Conservation (phyloP, 2,113 vertebrate genomes). For the Columba livia region DNA sequence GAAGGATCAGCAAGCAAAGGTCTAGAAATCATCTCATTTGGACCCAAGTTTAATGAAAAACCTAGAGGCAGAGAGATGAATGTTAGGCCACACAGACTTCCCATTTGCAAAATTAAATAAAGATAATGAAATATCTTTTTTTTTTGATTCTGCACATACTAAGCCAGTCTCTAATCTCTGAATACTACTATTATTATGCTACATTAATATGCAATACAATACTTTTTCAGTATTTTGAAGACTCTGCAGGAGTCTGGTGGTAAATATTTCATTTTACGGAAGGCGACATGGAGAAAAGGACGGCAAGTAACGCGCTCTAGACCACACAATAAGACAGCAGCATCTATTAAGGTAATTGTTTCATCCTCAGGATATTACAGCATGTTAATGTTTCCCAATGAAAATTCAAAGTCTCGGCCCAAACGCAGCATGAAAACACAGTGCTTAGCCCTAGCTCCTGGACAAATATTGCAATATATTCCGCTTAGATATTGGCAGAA, state of each 20-base stretch:
- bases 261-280: slow-evolving; percentile 21
- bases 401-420: not conserved
- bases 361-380: not conserved
- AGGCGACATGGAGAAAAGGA: not conserved
- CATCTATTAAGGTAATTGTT: slow-evolving; percentile 9
- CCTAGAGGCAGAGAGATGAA: not conserved
- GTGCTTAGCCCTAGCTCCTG: not conserved
- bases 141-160: not conserved
- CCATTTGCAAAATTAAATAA: not conserved
- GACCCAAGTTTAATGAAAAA: not conserved
- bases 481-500: not conserved
- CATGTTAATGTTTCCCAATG: not conserved
- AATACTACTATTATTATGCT: not conserved
- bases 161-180: not conserved
- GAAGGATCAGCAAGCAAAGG: not conserved
- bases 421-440: not conserved
- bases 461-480: not conserved
- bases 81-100: not conserved
- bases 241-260: not conserved
- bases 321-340: not conserved
- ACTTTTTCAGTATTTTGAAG: not conserved
- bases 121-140: not conserved
- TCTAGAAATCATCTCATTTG: not conserved
- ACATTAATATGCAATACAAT: not conserved
- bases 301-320: not conserved